Evolutionary conservation across 2,113 vertebrate species (phyloP).

Genomic region (Scartelaos histophorus): DNA sequence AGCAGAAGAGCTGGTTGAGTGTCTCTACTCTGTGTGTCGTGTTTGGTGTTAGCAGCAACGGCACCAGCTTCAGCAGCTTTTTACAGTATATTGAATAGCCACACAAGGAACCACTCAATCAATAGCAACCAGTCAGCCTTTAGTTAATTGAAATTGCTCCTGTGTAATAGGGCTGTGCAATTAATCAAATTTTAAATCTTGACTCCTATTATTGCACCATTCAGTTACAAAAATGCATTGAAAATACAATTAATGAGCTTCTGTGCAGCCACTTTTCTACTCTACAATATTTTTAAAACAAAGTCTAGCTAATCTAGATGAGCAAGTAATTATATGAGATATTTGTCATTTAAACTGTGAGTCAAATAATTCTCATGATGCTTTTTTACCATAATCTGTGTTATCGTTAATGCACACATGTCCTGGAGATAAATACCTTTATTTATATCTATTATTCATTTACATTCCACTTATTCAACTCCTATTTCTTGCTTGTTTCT

Average conservation of each 20-base stretch:
- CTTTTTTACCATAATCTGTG: no score
- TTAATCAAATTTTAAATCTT: no score
- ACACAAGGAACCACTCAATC: slow-evolving; percentile 58
- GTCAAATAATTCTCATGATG: no score
- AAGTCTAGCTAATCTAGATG: no score
- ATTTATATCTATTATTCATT: slow-evolving; percentile 19
- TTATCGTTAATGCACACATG: slow-evolving; percentile 22
- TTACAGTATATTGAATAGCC: slow-evolving; percentile 28
- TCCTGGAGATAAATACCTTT: slow-evolving; percentile 39
- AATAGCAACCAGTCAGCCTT: slow-evolving; percentile 65
- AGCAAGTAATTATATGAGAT: no score
- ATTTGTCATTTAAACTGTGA: no score
- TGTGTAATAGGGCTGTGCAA: slow-evolving; percentile 22
- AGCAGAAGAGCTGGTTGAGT: slow-evolving; percentile 18
- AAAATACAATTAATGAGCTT: no score
- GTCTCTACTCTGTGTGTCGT: slow-evolving; percentile 17
- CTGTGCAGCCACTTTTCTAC: no score
- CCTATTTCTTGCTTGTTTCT: slow-evolving; percentile 23
- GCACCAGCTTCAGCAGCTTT: slow-evolving; percentile 19
- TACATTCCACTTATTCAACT: background rate
- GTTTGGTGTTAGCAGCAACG: slow-evolving; percentile 20
- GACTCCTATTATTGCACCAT: no score
- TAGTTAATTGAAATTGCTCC: slow-evolving; percentile 64
- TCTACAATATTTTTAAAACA: no score
- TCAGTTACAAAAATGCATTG: no score